Base-by-base conservation (phyloP, 30 jellyfish, hydroid and myxozoan species). In the Rhopilema esculentum region DNA sequence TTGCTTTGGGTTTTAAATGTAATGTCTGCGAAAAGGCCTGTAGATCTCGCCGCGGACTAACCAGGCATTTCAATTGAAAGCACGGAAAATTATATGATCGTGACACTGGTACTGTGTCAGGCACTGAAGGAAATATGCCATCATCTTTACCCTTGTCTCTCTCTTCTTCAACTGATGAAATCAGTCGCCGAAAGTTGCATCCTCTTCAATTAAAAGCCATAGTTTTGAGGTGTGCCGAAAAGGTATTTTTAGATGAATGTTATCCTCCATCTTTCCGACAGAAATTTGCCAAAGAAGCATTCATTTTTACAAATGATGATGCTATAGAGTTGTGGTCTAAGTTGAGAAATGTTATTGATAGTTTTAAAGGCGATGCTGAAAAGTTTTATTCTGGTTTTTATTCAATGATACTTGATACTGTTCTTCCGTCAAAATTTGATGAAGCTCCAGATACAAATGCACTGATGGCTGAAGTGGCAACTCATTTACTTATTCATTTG, bases 291-390 rank as follows among this genome's bases (percentile, higher is more conserved):
- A 48, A 48, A n/a, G 86, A 26, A 8, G 31, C 86, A 18, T 75
- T 75, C 49, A 8, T 33, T 17, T 75, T 75, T 33, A 75, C 82
- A 18, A 75, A 75, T 27, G 80, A 32, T 16, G 89, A 79, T 2
- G 82, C 80, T 53, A 81, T 63, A 4, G 69, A 28, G 27, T 31
- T 81, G 22, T 81, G 71, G 83, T 68, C 85, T 8, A 65, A 81
- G 61, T 66, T 81, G 48, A 27, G 83, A 66, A 81, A 65, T 28
- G 83, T 66, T n/a, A 26, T 40, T 8, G 69, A 65, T 81, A 48
- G 64, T 63, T 81, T 64, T 40, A 81, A 48, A 0, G 91, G 91
- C 48, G 91, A 81, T 81, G 83, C 83, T 81, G 91, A 79, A 31
- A 52, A 79, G 62, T 79, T 53, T 79, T 79, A 65, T 27, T 79